Evolutionary conservation across 2,888 invertebrate genomes (phyloP), one percentile per base, ranked within the genome.

Genomic region (Microctonus aethiopoides): DNA sequence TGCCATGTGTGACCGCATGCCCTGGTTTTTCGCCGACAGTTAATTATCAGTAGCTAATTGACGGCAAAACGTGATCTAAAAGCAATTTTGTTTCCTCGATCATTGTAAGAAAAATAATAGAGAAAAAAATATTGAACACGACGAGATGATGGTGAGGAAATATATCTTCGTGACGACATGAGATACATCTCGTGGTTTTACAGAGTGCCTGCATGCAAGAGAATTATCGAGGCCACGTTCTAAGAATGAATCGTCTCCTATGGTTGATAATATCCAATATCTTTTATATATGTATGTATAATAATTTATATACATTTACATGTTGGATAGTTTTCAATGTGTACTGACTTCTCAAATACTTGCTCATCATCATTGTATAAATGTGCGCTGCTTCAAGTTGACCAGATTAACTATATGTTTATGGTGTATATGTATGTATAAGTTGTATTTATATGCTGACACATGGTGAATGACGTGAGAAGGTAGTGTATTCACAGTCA

Each of bases 11-110:
- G 60, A 60, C 60, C 60, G 20, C 24, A 39, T 60, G 60, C 60
- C 34, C 60, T 24, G 39, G 36, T 39, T 60, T 60, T 22, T 39
- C 16, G 24, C 32, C 39, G 60, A 60, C 60, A 39, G 39, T 60
- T 60, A 60, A 60, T 60, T 60, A 60, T 22, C 39, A 34, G 60
- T 60, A 60, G 60, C 34, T 39, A 60, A 60, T 60, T 39, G 22
- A 60, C 36, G 56, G 26, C 29, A 29, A 11, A 29, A 56, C 56
- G 56, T 29, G 29, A 56, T 56, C 56, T 56, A 29, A 29, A 26
- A 56, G 56, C 16, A 16, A 56, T 56, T 56, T 56, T 56, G n/a
- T 56, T 56, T 56, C 56, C 26, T 16, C 29, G 29, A 26, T 26
- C 5, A 56, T 24, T 13, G 39, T 60, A 24, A 4, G 9, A 36